Evolutionary conservation across 2,113 vertebrate species (phyloP), one percentile per base, ranked within the genome.

Genomic region (Salminus brasiliensis): DNA sequence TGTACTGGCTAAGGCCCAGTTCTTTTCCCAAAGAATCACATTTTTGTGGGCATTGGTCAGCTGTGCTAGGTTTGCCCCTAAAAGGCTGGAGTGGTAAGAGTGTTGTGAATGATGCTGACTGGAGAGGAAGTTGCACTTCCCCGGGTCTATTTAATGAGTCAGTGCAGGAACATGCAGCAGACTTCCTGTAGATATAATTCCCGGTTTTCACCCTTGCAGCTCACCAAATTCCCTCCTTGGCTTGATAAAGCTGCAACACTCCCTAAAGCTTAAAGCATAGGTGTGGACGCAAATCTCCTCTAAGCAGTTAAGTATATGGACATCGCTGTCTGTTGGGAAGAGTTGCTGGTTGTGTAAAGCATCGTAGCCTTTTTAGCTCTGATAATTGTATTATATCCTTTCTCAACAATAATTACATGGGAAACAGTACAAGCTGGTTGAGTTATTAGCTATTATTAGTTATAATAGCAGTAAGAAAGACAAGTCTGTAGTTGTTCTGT

Each of bases 61-160:
- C 32, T 34, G 30, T 71, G n/a, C 16, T 41, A 15, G 53, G 74
- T 74, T 80, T 80, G n/a, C 9, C 81, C 57, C 4, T 80, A 83
- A 83, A 80, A 72, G 72, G 59, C 66, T 18, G 34, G n/a, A 43
- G 72, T 43, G 53, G 70, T 43, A n/a, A n/a, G 27, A n/a, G 72
- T 32, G 72, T 23, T n/a, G 34, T 71, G 57, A 80, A 79, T 55
- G 62, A 65, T 47, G 53, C 59, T 66, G 76, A 34, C 47, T 34
- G 72, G 52, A 72, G 57, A 76, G 83, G 76, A 85, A 85, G 80
- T 76, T 34, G 34, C 30, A 52, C 52, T 79, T 85, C 72, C 79
- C 59, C 34, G 21, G 23, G 30, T 16, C 16, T 76, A 32, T 55
- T 78, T 70, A 70, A 70, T 78, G 83, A 78, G 70, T 84, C 75